Base-by-base conservation (phyloP, 2,888 invertebrate species). In the Rhingia campestris region DNA sequence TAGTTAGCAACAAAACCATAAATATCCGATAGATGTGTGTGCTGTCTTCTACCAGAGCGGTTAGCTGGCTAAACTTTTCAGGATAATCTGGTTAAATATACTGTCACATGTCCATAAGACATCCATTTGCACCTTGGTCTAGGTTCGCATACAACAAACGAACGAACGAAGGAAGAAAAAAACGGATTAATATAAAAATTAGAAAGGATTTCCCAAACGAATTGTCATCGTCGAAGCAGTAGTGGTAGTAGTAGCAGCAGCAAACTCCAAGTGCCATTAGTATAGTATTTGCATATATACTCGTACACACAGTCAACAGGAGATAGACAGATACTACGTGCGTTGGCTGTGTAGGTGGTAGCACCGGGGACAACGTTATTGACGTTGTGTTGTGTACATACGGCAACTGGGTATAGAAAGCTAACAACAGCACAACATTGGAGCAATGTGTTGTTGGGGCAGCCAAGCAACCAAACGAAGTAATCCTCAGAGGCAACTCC, bases 1-100 rank as follows among this genome's bases (percentile, higher is more conserved):
- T 87, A 89, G 89, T 90, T 90, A 90, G 89, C 87, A 88, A 86
- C 86, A 87, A 88, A 89, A 88, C 89, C 89, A 89, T 89, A 89
- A 89, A 89, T 89, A 89, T 88, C 89, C 88, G 87, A 89, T 89
- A 89, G 89, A 89, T 88, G 32, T 9, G 74, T 22, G 22, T 22
- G 22, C 22, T 22, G 73, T 80, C 82, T 69, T 33, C 45, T 35
- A 14, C 51, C 22, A 22, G 22, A 22, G 22, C 22, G 22, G 22
- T 22, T 22, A 22, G 22, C 22, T 22, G 22, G 22, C 22, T 22
- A 47, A 58, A 69, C 22, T 35, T 61, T 67, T 33, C 37, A 59
- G 32, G 51, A 79, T 66, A 51, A 58, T 64, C 51, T 22, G 58
- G 56, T 72, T 51, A 49, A 47, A 39, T 61, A 70, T 51, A 33